Conservation (phyloP, 2,888 invertebrate genomes). For the Epicampocera succincta region DNA sequence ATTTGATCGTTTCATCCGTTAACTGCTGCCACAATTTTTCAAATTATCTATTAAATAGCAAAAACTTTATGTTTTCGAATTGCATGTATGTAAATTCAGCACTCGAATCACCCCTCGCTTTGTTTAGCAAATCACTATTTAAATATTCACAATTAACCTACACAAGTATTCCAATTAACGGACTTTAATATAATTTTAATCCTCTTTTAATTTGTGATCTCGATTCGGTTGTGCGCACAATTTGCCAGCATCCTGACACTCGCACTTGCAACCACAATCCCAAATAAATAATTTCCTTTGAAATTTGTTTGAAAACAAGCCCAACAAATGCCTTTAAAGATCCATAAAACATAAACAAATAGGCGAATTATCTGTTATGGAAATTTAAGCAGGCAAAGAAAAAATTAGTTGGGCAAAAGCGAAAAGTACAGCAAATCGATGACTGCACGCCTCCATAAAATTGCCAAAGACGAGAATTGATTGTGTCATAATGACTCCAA, state of each 20-base stretch:
- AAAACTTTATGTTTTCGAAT: too few species aligned
- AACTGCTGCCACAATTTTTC: too few species aligned
- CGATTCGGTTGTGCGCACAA: not conserved
- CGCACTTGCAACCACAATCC: not conserved
- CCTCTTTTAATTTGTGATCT: conserved; percentile 22
- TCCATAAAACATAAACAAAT: conserved; percentile 32
- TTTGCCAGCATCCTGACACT: conserved; percentile 30
- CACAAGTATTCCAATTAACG: not conserved
- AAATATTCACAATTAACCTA: conserved; percentile 4
- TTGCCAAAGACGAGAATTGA: conserved; percentile 6
- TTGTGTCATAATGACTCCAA: conserved; percentile 14
- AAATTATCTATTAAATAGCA: too few species aligned
- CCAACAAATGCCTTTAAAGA: conserved; percentile 55
- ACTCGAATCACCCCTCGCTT: too few species aligned
- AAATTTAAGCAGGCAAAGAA: conserved; percentile 1
- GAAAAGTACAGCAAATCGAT: conserved; percentile 55
- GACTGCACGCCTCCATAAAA: conserved; percentile 60
- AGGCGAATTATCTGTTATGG: conserved; percentile 8
- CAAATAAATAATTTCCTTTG: conserved; percentile 31
- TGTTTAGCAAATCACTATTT: too few species aligned
- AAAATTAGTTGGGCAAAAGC: too few species aligned
- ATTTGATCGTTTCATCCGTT: too few species aligned
- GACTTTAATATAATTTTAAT: conserved; percentile 3
- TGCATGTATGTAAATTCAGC: too few species aligned
- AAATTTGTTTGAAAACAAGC: conserved; percentile 54